Percentiles rank a stretch among this genome's conserved stretches.
Evolutionary conservation across 2,797 vertebrate species (phyloP).

Genomic region (Dromococcyx pavoninus): DNA sequence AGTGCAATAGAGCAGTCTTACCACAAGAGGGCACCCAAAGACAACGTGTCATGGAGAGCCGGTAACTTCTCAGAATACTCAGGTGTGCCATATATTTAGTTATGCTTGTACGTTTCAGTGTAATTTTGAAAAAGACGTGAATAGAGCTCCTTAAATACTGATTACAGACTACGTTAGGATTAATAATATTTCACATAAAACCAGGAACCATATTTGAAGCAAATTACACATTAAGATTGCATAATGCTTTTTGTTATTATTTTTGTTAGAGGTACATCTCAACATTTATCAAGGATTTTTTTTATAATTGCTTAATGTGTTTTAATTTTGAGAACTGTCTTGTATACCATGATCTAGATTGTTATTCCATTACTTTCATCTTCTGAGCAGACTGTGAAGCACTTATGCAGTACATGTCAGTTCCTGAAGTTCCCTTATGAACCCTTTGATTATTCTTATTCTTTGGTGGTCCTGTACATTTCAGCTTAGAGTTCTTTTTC

Average conservation of each 20-base stretch:
- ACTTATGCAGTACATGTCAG: accelerated
- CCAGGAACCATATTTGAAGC: neutral
- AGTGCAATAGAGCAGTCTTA: constrained; percentile 39
- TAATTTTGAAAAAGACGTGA: neutral
- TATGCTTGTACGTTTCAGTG: neutral
- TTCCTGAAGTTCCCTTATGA: neutral
- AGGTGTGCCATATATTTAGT: neutral
- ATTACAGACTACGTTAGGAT: neutral
- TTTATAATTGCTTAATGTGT: neutral
- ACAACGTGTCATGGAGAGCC: constrained; percentile 34
- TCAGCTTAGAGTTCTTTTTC: neutral
- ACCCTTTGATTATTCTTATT: neutral
- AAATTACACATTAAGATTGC: neutral
- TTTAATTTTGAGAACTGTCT: neutral
- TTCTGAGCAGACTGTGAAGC: neutral
- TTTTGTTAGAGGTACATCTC: neutral
- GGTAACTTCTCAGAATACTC: neutral
- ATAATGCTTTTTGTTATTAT: neutral
- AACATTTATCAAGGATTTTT: neutral
- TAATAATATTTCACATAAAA: neutral
- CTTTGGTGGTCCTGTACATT: neutral
- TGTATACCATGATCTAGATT: neutral
- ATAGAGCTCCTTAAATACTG: neutral
- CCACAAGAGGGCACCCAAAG: constrained; percentile 74
- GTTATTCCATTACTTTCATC: neutral